A percentile compares a stretch with the other conserved stretches of the same genome.
Conservation (phyloP, 2,113 vertebrate species). For the Capreolus pygargus region DNA sequence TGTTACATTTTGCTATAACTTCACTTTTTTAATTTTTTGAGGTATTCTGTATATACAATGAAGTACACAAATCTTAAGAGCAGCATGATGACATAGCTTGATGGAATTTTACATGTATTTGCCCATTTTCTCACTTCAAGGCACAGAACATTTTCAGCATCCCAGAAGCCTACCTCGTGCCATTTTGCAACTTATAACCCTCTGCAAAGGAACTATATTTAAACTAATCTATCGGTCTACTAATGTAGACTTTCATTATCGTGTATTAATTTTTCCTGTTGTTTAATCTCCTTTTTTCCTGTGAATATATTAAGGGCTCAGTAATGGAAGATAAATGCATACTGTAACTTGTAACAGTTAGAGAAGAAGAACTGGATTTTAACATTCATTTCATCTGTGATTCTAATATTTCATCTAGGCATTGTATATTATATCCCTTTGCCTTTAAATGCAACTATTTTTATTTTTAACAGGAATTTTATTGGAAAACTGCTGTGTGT, state of each 20-base stretch:
- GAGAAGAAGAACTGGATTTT: not conserved
- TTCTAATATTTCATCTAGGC: not conserved
- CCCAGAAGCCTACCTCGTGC: not conserved
- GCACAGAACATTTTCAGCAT: not conserved
- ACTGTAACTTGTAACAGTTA: not conserved
- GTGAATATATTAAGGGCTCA: not conserved
- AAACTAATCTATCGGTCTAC: not conserved
- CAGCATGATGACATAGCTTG: not conserved
- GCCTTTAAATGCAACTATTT: not conserved
- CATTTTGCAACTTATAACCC: not conserved
- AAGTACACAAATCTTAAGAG: not conserved
- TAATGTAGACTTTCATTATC: not conserved
- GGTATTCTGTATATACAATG: not conserved
- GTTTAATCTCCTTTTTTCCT: not conserved
- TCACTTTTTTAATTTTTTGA: not conserved
- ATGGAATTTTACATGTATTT: not conserved
- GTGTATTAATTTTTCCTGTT: not conserved
- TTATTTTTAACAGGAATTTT: not conserved
- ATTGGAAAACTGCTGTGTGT: not conserved
- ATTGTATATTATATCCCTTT: not conserved
- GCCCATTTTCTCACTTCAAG: not conserved
- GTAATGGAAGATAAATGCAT: not conserved
- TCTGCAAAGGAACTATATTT: not conserved
- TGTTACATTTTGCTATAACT: not conserved
- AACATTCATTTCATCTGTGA: not conserved